Conservation (phyloP, 2,113 vertebrate species). For the Chaetorhynchus papuensis region DNA sequence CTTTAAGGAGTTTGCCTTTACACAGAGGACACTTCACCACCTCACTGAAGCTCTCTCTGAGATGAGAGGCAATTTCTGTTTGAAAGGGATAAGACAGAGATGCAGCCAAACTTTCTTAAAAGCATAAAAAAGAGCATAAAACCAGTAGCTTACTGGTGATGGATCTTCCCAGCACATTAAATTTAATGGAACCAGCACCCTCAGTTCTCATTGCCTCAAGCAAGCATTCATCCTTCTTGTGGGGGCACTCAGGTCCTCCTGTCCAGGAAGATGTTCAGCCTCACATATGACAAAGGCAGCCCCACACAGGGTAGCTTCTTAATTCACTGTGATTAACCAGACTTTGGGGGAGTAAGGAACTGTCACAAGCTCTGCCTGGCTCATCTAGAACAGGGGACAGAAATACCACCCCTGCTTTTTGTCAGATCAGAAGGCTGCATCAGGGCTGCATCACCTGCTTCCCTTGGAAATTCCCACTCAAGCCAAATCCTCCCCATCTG, state of each 20-base stretch:
- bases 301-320: neutral
- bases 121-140: neutral
- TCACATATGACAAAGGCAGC: accelerated
- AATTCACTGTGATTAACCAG: neutral
- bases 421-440: neutral
- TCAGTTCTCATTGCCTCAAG: neutral
- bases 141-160: neutral
- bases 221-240: neutral
- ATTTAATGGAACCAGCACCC: neutral
- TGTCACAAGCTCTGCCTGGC: neutral
- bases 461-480: neutral
- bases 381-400: neutral
- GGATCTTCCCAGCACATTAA: neutral
- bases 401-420: neutral
- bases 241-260: neutral
- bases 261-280: neutral
- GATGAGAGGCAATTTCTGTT: neutral
- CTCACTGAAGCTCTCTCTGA: neutral
- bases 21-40: neutral
- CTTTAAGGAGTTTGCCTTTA: neutral
- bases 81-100: neutral
- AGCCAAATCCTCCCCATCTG: neutral
- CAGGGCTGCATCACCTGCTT: neutral
- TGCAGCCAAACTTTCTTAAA: neutral
- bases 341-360: neutral